Conservation (phyloP, 2,113 vertebrate species). For the Pavo muticus region DNA sequence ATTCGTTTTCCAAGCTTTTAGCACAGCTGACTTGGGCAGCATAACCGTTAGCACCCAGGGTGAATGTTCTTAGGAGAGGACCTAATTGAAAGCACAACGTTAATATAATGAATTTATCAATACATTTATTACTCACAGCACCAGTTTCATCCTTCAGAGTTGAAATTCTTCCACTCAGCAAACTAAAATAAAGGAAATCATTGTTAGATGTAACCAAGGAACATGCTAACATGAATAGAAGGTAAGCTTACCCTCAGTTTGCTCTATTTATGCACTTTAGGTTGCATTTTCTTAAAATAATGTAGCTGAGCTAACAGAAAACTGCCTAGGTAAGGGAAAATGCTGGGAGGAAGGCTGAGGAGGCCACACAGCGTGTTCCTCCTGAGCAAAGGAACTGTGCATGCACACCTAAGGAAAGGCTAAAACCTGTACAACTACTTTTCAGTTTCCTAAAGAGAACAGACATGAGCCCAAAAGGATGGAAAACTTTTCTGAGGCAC, state of each 20-base stretch:
- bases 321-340: neutral
- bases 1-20: neutral
- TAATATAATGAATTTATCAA: neutral
- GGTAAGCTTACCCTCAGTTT: neutral
- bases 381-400: neutral
- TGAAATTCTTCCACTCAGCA: constrained; percentile 98
- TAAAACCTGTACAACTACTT: neutral
- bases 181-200: constrained; percentile 80
- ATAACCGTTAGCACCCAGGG: neutral
- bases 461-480: neutral
- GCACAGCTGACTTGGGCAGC: neutral
- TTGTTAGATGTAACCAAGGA: constrained; percentile 25
- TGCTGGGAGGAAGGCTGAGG: too few species aligned
- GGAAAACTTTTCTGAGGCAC: neutral
- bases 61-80: neutral
- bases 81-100: neutral
- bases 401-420: neutral
- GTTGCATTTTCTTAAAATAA: neutral
- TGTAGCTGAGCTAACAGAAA: neutral
- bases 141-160: constrained; percentile 98
- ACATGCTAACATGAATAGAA: neutral
- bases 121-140: constrained; percentile 88
- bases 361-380: neutral
- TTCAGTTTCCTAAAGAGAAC: neutral
- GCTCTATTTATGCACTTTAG: neutral